Percentiles rank a stretch among this genome's conserved stretches.
phyloP scores from a whole-genome alignment of 2,797 vertebrate genomes.

The Acanthiza pusilla region DNA sequence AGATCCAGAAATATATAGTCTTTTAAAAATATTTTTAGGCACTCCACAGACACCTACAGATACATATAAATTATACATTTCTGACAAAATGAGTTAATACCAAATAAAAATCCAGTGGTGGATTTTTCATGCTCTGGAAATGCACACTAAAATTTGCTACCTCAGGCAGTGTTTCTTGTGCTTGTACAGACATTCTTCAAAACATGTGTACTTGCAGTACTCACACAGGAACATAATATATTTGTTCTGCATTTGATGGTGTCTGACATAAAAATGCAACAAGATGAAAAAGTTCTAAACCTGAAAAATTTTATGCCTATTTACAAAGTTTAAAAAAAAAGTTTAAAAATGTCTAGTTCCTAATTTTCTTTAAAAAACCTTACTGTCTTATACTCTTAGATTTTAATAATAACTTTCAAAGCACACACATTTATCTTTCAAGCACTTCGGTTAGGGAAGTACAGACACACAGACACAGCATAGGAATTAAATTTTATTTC shows the following conservation, averaged over 20 bases:
- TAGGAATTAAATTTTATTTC: background rate
- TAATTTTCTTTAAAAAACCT: background rate
- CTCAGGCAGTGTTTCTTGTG: background rate
- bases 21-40: background rate
- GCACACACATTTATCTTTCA: background rate
- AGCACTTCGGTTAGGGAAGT: background rate
- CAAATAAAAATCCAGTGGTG: background rate
- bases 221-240: background rate
- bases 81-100: background rate
- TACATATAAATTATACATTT: background rate
- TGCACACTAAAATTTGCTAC: background rate
- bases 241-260: background rate
- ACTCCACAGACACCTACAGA: background rate
- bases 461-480: background rate
- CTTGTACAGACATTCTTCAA: background rate
- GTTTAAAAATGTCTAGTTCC: background rate
- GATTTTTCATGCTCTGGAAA: background rate
- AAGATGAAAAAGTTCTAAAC: background rate
- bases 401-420: background rate
- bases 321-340: background rate
- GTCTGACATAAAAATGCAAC: background rate
- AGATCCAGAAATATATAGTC: background rate
- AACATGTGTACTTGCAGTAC: background rate
- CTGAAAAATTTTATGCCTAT: background rate
- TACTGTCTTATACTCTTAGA: background rate